These are phyloP conservation scores for Idaea biselata DNA, from an alignment of 2,888 invertebrate species.

Conservation along the genomic window DNA sequence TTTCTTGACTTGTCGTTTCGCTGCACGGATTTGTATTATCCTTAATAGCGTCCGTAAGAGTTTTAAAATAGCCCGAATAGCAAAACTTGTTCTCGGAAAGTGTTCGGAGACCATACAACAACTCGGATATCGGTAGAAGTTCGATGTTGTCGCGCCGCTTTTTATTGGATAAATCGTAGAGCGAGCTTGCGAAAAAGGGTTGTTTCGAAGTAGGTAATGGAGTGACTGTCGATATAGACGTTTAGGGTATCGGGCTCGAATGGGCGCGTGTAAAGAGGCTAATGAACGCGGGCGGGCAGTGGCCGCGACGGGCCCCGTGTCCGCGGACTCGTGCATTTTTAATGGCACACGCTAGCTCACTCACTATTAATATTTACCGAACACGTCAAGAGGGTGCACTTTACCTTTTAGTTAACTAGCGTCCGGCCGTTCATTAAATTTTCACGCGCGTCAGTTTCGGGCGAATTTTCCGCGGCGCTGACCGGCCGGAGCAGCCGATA, in stretches of 20 bases:
- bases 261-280: slow-evolving; percentile 57
- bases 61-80: slow-evolving; percentile 75
- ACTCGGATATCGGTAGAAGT: slow-evolving; percentile 54
- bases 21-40: slow-evolving; percentile 76
- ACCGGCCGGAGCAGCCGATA: slow-evolving; percentile 68
- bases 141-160: slow-evolving; percentile 60
- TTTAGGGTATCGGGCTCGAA: slow-evolving; percentile 40
- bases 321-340: slow-evolving; percentile 79
- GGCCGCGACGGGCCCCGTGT: slow-evolving; percentile 53
- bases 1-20: slow-evolving; percentile 67
- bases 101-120: slow-evolving; percentile 66
- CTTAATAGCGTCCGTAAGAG: slow-evolving; percentile 75
- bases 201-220: slow-evolving; percentile 43
- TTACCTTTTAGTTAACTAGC: slow-evolving; percentile 82
- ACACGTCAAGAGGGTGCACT: slow-evolving; percentile 81
- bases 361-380: slow-evolving; percentile 81
- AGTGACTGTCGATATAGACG: slow-evolving; percentile 32
- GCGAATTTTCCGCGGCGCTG: slow-evolving; percentile 79
- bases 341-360: slow-evolving; percentile 76
- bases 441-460: slow-evolving; percentile 81
- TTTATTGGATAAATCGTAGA: slow-evolving; percentile 68
- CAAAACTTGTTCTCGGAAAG: slow-evolving; percentile 71
- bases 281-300: slow-evolving; percentile 54
- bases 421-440: slow-evolving; percentile 81
- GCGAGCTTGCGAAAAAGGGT: slow-evolving; percentile 42